Evolutionary conservation across 2,888 invertebrate species (phyloP), one percentile per base, ranked within the genome.

Genomic region (Acrocyrtus sp.): DNA sequence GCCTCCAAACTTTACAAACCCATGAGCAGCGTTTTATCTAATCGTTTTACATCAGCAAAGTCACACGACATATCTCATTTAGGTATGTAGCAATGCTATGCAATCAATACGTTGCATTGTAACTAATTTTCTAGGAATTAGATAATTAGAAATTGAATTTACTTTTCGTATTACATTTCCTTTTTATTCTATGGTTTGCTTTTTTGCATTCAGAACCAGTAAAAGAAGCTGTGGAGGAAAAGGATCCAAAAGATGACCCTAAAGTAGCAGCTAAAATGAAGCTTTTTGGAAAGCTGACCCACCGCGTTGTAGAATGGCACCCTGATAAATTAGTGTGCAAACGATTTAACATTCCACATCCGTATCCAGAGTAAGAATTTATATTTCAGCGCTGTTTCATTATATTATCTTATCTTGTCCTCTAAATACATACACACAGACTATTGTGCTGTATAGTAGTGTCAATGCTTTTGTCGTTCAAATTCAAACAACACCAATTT

Each of bases 281-380:
- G 78, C 89, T 92, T 86, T 93, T 90, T 84, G 95, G 94, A 0
- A 87, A 87, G 72, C 87, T 92, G 82, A 96, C 93, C 0, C 86
- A 96, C 58, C 86, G 85, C 4, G 87, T 87, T 27, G 82, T 82
- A 0, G 86, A 89, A 50, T 99, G 98, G 98, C 89, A 91, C 78
- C 98, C 98, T 0, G 89, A 90, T 77, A 85, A 89, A 47, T 83
- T 94, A 6, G 86, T 99, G 0, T 97, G 95, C 83, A 95, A 93
- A 84, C 87, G 97, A 48, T 98, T 98, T 83, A 98, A 99, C 83
- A 90, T 99, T 27, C 94, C 96, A 0, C 92, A 96, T 83, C 94
- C 96, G 0, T 90, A 89, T 75, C 88, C 88, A 29, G 89, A 89
- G 87, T 88, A 85, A 84, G 85, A 83, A 47, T 12, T 21, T 24